A percentile compares a stretch with the other conserved stretches of the same genome.
Evolutionary conservation across 2,797 vertebrate genomes (phyloP).

Genomic region (Eospalax fontanierii): DNA sequence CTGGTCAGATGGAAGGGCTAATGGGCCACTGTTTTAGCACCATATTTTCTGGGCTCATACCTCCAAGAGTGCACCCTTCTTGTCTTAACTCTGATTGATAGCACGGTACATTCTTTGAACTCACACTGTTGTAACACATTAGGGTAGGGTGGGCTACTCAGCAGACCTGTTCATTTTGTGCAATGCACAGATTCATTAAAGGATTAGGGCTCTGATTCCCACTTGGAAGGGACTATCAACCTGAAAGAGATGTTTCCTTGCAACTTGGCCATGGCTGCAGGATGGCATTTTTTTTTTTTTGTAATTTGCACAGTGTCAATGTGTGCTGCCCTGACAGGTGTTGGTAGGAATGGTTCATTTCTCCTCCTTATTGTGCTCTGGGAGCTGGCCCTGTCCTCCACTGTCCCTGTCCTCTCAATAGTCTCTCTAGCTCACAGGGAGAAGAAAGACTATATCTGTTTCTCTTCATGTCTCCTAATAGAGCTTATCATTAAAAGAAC

Average conservation of each 20-base stretch:
- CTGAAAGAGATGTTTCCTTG: slow-evolving; percentile 8
- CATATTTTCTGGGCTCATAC: neutral
- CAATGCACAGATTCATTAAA: neutral
- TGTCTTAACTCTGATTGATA: neutral
- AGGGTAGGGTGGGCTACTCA: neutral
- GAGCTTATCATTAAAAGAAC: neutral
- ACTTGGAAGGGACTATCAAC: neutral
- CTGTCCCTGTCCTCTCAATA: neutral
- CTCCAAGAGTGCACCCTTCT: neutral
- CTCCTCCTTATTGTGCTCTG: slow-evolving; percentile 35
- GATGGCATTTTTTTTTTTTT: neutral
- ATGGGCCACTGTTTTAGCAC: slow-evolving; percentile 2
- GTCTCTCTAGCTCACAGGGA: slow-evolving; percentile 30
- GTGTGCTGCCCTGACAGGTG: slow-evolving; percentile 18
- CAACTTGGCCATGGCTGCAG: neutral
- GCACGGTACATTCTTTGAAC: neutral
- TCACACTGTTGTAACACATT: neutral
- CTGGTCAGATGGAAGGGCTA: slow-evolving; percentile 51
- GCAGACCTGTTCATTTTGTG: neutral
- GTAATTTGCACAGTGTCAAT: slow-evolving; percentile 24
- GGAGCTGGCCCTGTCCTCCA: slow-evolving; percentile 3
- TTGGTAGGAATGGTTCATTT: neutral
- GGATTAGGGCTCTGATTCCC: neutral
- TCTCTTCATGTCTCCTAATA: neutral
- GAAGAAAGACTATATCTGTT: slow-evolving; percentile 15